phyloP scores from a whole-genome alignment of 1,140 invertebrate genomes.

The Drosophila watanabei region DNA sequence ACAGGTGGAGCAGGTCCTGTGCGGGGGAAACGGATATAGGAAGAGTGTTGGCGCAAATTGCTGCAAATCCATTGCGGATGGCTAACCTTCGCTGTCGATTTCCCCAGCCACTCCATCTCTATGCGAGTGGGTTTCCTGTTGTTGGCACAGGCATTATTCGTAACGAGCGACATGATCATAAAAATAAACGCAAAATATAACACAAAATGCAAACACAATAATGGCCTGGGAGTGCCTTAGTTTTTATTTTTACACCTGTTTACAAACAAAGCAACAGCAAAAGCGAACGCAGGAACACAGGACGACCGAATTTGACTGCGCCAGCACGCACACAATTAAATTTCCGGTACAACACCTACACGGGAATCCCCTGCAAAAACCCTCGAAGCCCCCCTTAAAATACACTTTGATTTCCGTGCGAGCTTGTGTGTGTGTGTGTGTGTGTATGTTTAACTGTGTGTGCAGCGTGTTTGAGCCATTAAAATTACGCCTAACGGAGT shows the following conservation, averaged over 20 bases:
- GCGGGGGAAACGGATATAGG: slow-evolving; percentile 15
- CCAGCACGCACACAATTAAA: slow-evolving; percentile 83
- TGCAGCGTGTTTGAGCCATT: slow-evolving; percentile 76
- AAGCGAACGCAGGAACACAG: slow-evolving; percentile 11
- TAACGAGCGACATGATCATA: slow-evolving; percentile 83
- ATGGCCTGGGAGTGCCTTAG: slow-evolving; percentile 72
- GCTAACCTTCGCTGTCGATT: slow-evolving; percentile 28
- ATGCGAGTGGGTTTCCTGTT: slow-evolving; percentile 31
- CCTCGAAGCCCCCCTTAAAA: slow-evolving; percentile 25
- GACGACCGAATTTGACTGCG: slow-evolving; percentile 68
- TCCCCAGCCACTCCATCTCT: slow-evolving; percentile 9
- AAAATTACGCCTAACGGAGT: slow-evolving; percentile 79
- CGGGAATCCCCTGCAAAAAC: slow-evolving; percentile 24
- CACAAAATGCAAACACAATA: slow-evolving; percentile 72
- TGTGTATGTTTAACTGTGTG: slow-evolving; percentile 29
- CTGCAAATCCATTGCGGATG: slow-evolving; percentile 70
- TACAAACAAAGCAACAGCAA: slow-evolving; percentile 61
- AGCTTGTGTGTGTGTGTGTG: slow-evolving; percentile 19
- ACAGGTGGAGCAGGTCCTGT: slow-evolving; percentile 45
- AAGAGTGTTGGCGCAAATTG: slow-evolving; percentile 63
- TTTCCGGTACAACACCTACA: slow-evolving; percentile 76
- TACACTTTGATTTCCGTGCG: slow-evolving; percentile 75
- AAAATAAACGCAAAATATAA: slow-evolving; percentile 83
- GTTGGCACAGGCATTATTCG: slow-evolving; percentile 75
- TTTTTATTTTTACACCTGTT: slow-evolving; percentile 84